Base-by-base conservation (phyloP, 1,140 invertebrate species). In the Bombus confusus region DNA sequence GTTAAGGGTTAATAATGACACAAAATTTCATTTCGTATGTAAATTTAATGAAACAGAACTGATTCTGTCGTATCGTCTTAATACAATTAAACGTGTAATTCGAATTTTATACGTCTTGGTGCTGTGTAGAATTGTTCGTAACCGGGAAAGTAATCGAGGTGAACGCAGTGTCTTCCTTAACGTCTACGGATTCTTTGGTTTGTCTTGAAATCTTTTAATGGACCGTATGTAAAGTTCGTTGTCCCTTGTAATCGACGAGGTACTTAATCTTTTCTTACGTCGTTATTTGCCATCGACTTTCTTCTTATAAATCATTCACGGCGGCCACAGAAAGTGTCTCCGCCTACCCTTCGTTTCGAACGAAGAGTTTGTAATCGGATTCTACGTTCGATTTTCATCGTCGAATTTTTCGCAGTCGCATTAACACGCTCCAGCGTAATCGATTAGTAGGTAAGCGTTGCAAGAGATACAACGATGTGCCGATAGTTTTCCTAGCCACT, bases 141-240 rank as follows among this genome's bases (percentile, higher is more conserved):
- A 28, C 39, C 34, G 28, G 25, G 18, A 13, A 31, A 64, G 28
- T 18, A 77, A 57, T 77, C 34, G 1, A 6, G 22, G 31, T 12
- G 43, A 52, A 47, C 71, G 22, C 57, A 68, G n/a, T 77, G 73
- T 68, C 12, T 69, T 57, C 47, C 81, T 83, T 83, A 83, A 78
- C 34, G 28, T 2, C 47, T 69, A 83, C 47, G n/a, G 22, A 69
- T 83, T 83, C 81, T 83, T 83, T 83, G 81, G 81, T 83, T 41
- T 77, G 10, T 73, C 81, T 75, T 43, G 10, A 68, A 41, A 68
- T 52, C 12, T 28, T 52, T 62, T n/a, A 47, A 41, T 74, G 72
- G 72, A 62, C 28, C 25, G 57, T 47, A 22, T 31, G 57, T 47
- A 22, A 25, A 18, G 57, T 81, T 62, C n/a, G n/a, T 10, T 43